Evolutionary conservation across 2,888 invertebrate species (phyloP).

Genomic region (Campoplex nolae): DNA sequence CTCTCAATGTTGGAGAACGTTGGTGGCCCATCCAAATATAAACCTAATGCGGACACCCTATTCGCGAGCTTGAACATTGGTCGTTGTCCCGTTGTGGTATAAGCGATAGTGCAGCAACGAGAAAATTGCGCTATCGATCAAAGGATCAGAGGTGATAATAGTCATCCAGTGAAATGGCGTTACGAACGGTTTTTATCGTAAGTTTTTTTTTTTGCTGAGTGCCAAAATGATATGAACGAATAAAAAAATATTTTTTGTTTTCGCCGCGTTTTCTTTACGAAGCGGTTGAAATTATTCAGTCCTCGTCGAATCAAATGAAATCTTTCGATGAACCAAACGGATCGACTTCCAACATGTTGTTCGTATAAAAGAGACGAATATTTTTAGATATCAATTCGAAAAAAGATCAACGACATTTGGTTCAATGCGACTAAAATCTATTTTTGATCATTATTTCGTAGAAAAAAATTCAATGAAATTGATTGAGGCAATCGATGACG

Average conservation of each 20-base stretch:
- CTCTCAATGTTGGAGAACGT: conserved; percentile 39
- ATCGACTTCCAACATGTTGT: background rate
- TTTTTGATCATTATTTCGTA: background rate
- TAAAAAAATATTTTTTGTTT: background rate
- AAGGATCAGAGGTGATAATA: background rate
- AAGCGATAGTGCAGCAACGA: conserved; percentile 7
- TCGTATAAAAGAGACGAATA: background rate
- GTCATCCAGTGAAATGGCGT: background rate
- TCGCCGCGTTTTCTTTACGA: background rate
- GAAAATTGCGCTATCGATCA: conserved; percentile 4
- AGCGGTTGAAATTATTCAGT: background rate
- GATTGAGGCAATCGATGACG: background rate
- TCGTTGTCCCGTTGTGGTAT: conserved; percentile 45
- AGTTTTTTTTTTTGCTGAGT: background rate
- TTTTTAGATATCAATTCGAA: background rate
- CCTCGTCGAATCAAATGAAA: background rate
- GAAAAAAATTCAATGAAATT: background rate
- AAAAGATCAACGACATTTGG: background rate
- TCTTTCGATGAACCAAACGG: background rate
- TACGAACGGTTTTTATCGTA: background rate
- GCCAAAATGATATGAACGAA: background rate
- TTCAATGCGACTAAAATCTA: background rate
- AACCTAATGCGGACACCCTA: conserved; percentile 63
- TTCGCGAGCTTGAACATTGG: conserved; percentile 60
- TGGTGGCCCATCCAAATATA: conserved; percentile 69